Conservation (phyloP, 2,888 invertebrate species). For the Nasonovia ribisnigri region DNA sequence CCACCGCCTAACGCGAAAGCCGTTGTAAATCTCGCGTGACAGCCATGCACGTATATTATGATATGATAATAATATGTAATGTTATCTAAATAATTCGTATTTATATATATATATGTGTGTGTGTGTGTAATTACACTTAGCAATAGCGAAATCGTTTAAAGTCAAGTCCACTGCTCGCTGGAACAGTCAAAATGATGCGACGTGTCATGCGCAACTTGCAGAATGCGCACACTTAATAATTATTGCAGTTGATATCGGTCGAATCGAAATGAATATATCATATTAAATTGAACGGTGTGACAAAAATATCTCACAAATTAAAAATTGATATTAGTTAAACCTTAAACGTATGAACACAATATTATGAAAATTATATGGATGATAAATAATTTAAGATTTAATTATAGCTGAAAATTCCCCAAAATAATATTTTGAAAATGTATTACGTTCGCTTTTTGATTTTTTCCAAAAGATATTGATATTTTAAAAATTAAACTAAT, state of each 20-base stretch:
- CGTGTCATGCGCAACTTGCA: background rate
- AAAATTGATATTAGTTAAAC: no score
- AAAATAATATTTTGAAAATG: no score
- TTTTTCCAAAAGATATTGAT: no score
- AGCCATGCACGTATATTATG: background rate
- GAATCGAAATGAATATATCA: background rate
- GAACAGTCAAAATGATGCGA: background rate
- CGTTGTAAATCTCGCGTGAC: slow-evolving; percentile 30
- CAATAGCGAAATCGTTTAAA: background rate
- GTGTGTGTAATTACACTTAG: background rate
- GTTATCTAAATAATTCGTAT: background rate
- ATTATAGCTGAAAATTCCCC: no score
- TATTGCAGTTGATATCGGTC: background rate
- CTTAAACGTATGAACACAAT: no score
- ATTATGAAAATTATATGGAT: no score
- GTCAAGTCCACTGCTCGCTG: background rate
- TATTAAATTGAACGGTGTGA: background rate
- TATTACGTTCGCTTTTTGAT: no score
- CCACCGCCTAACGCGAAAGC: background rate
- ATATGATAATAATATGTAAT: background rate
- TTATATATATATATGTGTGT: no score
- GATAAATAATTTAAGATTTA: no score
- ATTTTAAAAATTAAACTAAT: no score
- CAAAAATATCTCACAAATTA: no score
- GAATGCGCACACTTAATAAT: background rate